A percentile compares a stretch with the other conserved stretches of the same genome.
phyloP scores from a whole-genome alignment of 1,140 invertebrate species.

The Acyrthosiphon pisum region DNA sequence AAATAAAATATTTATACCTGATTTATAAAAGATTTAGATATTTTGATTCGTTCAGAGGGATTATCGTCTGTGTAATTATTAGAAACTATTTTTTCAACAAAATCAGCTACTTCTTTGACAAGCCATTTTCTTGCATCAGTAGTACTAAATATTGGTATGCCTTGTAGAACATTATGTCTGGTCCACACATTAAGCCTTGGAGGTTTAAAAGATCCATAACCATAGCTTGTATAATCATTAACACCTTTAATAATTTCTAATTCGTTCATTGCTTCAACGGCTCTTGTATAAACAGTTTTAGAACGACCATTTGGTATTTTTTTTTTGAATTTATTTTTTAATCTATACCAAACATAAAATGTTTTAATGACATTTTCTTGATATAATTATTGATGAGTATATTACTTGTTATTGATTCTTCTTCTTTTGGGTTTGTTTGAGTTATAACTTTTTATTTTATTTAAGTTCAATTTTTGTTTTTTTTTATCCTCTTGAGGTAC shows the following conservation, averaged over 20 bases:
- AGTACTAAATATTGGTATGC: constrained; percentile 24
- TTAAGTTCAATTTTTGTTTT: not conserved
- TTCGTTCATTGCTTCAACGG: not conserved
- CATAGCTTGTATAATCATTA: not conserved
- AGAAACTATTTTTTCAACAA: not conserved
- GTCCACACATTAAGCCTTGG: not conserved
- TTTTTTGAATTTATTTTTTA: not conserved
- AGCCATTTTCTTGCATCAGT: constrained; percentile 13
- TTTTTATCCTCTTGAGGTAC: not conserved
- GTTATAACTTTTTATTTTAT: not conserved
- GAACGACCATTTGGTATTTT: not conserved
- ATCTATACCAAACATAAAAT: not conserved
- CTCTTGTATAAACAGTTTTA: not conserved
- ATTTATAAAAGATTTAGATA: not conserved
- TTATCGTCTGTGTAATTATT: not conserved
- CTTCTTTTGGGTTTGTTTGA: not conserved
- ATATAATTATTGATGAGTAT: not conserved
- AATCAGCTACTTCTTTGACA: constrained; percentile 4
- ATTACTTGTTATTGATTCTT: not conserved
- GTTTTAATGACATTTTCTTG: not conserved
- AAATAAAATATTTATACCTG: constrained; percentile 14
- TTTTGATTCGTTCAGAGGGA: not conserved
- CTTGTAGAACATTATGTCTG: constrained; percentile 18
- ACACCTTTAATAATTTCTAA: not conserved
- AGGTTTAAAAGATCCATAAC: not conserved